Evolutionary conservation across 2,113 vertebrate genomes (phyloP).

Genomic region (Nesogale talazaci): DNA sequence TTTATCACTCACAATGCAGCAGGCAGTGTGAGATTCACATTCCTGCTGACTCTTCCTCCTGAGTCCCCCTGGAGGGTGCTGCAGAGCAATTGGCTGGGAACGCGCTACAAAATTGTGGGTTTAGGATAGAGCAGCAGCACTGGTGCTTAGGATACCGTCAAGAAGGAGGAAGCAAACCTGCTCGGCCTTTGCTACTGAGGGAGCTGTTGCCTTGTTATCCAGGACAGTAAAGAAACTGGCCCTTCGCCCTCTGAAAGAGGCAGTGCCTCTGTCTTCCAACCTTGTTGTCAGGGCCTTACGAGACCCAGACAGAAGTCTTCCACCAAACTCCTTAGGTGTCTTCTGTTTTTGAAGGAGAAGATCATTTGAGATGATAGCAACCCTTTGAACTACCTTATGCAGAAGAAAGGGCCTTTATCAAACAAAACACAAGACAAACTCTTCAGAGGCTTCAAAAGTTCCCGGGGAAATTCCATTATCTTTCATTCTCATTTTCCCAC

Average conservation of each 20-base stretch:
- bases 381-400: conserved; percentile 4
- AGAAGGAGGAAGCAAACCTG: neutral
- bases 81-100: neutral
- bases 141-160: neutral
- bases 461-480: too few species aligned
- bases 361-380: too few species aligned
- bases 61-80: neutral
- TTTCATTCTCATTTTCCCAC: too few species aligned
- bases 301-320: conserved; percentile 33
- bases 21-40: neutral
- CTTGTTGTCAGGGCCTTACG: neutral
- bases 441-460: too few species aligned
- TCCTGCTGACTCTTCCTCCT: neutral
- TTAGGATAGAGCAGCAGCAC: conserved; percentile 21
- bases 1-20: neutral
- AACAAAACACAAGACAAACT: conserved; percentile 39
- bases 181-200: neutral
- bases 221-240: conserved; percentile 31
- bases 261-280: conserved; percentile 26
- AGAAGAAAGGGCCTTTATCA: neutral
- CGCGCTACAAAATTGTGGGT: neutral
- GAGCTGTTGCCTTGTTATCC: conserved; percentile 23
- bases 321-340: conserved; percentile 12
- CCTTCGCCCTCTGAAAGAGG: conserved; percentile 26
- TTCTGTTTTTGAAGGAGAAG: conserved; percentile 38